Evolutionary conservation across 2,888 invertebrate genomes (phyloP).

Genomic region (Drosophila diplacantha): DNA sequence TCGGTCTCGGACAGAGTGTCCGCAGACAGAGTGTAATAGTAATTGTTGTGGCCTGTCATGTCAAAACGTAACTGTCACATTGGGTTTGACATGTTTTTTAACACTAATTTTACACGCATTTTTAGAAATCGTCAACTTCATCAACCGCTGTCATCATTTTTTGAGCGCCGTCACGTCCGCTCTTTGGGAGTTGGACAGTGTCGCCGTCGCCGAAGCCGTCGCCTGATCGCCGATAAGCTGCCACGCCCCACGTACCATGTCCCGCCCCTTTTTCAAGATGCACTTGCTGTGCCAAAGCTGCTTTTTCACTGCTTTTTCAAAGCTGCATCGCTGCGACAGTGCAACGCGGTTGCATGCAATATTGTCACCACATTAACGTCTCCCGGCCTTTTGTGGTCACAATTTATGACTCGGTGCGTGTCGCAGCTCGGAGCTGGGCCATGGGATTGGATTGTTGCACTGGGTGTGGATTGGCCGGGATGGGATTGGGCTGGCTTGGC

Average conservation of each 20-base stretch:
- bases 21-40: constrained; percentile 44
- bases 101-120: constrained; percentile 73
- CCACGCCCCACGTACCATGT: constrained; percentile 32
- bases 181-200: constrained; percentile 30
- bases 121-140: constrained; percentile 74
- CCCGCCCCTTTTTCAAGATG: constrained; percentile 32
- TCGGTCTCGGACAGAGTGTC: neutral
- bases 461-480: too few relatives aligned
- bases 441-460: constrained; percentile 22
- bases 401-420: constrained; percentile 68
- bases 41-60: constrained; percentile 67
- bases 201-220: constrained; percentile 9
- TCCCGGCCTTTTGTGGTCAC: constrained; percentile 70
- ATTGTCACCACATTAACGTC: constrained; percentile 72
- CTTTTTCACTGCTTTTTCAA: constrained; percentile 39
- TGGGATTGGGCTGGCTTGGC: constrained; percentile 24
- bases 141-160: constrained; percentile 70
- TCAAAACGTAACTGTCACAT: constrained; percentile 71
- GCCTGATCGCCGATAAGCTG: constrained; percentile 65
- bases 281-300: constrained; percentile 52
- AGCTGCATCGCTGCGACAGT: constrained; percentile 3
- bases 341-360: constrained; percentile 65
- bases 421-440: constrained; percentile 28
- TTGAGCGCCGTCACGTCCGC: constrained; percentile 58
- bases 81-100: constrained; percentile 72